phyloP scores from a whole-genome alignment of 2,888 invertebrate species.

The Aphodius granarius region DNA sequence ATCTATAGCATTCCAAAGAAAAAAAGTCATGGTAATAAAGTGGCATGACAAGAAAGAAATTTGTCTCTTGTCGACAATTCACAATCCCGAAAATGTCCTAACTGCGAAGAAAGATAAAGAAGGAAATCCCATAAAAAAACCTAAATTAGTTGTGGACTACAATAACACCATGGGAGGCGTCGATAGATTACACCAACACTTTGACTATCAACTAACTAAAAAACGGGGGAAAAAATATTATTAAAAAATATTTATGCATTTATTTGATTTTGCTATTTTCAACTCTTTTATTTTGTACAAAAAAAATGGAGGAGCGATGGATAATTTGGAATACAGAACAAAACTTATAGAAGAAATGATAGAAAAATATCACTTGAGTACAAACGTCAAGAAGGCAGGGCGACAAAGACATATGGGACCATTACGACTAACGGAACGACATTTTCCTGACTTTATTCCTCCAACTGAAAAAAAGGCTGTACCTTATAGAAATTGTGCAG shows the following conservation, averaged over 20 bases:
- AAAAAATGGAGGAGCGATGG: slow-evolving; percentile 21
- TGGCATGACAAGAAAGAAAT: slow-evolving; percentile 17
- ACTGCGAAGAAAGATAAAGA: slow-evolving; percentile 20
- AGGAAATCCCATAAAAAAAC: slow-evolving; percentile 21
- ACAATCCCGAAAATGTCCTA: slow-evolving; percentile 17
- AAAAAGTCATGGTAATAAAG: slow-evolving; percentile 17
- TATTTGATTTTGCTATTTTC: slow-evolving; percentile 18
- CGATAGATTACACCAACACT: slow-evolving; percentile 36
- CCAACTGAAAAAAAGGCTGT: slow-evolving; percentile 27
- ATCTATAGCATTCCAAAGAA: slow-evolving; percentile 29
- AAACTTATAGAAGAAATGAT: slow-evolving; percentile 27
- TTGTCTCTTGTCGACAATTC: slow-evolving; percentile 30
- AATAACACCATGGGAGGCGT: slow-evolving; percentile 40
- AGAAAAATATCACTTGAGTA: slow-evolving; percentile 23
- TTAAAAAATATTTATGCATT: slow-evolving; percentile 20
- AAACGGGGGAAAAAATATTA: slow-evolving; percentile 20
- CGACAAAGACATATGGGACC: slow-evolving; percentile 17
- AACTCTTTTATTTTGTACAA: slow-evolving; percentile 25
- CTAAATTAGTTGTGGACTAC: slow-evolving; percentile 35
- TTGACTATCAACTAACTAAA: slow-evolving; percentile 2
- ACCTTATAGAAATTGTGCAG: slow-evolving; percentile 19
- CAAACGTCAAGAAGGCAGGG: slow-evolving; percentile 12
- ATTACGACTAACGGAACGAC: slow-evolving; percentile 26
- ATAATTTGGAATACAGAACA: slow-evolving; percentile 25
- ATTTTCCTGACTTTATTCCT: slow-evolving; percentile 30